Evolutionary conservation across 2,888 invertebrate genomes (phyloP).

Genomic region (Philhelius pedissequus): DNA sequence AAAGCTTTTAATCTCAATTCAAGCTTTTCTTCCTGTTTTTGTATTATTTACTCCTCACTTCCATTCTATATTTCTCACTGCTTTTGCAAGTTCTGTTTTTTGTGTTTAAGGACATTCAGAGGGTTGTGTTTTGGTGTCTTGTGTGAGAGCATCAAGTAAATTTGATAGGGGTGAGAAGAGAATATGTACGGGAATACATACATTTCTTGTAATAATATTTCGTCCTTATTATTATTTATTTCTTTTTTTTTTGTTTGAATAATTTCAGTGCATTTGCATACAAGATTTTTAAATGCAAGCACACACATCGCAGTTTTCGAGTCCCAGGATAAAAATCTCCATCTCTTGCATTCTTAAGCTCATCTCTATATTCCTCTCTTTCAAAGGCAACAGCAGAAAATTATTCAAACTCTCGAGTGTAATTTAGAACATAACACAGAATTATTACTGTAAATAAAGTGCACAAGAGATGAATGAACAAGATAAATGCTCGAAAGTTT

Average conservation of each 20-base stretch:
- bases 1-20: slow-evolving; percentile 46
- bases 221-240: not conserved
- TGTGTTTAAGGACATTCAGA: not conserved
- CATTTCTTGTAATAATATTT: not conserved
- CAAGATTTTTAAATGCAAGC: slow-evolving; percentile 5
- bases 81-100: not conserved
- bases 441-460: slow-evolving; percentile 59
- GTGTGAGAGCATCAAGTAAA: not conserved
- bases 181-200: slow-evolving; percentile 10
- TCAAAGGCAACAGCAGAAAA: slow-evolving; percentile 9
- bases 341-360: not conserved
- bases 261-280: not conserved
- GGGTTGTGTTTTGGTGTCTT: not conserved
- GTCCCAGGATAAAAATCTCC: not conserved
- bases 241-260: not conserved
- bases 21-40: slow-evolving; percentile 24
- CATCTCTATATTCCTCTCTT: not conserved
- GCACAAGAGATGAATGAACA: slow-evolving; percentile 35
- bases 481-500: slow-evolving; percentile 13
- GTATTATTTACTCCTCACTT: slow-evolving; percentile 26
- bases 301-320: not conserved
- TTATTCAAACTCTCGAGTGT: slow-evolving; percentile 10
- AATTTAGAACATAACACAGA: slow-evolving; percentile 57
- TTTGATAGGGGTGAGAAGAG: not conserved
- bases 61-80: not conserved